These are phyloP conservation scores for Tipula confusa DNA, from an alignment of 2,888 invertebrate species.

Conservation along the genomic window DNA sequence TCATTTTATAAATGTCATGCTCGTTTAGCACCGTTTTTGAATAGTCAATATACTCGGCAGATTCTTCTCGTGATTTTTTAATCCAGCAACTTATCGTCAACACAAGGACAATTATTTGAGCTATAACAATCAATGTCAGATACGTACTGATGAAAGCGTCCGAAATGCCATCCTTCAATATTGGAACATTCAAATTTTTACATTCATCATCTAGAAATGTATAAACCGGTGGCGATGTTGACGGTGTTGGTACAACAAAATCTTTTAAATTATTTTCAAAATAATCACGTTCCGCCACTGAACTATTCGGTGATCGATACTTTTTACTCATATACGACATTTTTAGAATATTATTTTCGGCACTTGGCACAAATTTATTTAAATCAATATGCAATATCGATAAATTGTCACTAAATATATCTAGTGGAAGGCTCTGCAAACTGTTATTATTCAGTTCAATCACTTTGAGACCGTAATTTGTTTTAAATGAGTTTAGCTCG, in stretches of 20 bases:
- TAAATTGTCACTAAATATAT: not conserved
- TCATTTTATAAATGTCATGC: constrained; percentile 26
- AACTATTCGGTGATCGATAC: not conserved
- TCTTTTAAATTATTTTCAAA: not conserved
- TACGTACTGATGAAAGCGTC: not conserved
- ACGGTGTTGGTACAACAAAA: not conserved
- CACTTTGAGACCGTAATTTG: not conserved
- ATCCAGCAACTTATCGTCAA: not conserved
- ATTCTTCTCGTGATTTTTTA: not conserved
- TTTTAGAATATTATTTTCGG: not conserved
- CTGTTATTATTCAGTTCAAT: not conserved
- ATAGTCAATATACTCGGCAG: constrained; percentile 21
- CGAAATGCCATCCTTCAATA: not conserved
- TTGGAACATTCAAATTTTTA: not conserved
- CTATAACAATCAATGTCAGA: not conserved
- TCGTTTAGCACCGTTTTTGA: constrained; percentile 14
- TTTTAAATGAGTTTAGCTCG: not conserved
- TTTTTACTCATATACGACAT: not conserved
- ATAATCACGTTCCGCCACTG: not conserved
- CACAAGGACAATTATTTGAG: not conserved
- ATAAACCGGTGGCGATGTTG: not conserved
- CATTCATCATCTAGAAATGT: not conserved
- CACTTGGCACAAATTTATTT: not conserved
- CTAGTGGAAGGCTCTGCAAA: not conserved
- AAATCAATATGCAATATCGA: not conserved